Evolutionary conservation across 92 coral and sea anemone species (phyloP).

Genomic region (Parazoanthus swiftii): DNA sequence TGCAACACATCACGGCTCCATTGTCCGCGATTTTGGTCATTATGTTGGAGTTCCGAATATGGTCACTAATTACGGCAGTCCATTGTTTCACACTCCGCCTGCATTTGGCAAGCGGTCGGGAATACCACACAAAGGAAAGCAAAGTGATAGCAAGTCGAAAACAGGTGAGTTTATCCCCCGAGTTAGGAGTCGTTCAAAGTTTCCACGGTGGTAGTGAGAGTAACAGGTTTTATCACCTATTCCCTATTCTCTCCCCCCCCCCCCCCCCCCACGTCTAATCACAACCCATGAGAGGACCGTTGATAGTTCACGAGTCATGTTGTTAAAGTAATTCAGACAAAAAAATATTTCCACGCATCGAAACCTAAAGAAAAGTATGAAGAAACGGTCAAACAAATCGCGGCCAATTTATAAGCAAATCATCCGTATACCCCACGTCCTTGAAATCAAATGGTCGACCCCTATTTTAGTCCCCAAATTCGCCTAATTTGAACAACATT

Average conservation of each 20-base stretch:
- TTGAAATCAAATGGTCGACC: not conserved
- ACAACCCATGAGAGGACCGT: too few species aligned
- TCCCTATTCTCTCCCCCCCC: too few species aligned
- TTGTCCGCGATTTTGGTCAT: slow-evolving; percentile 96
- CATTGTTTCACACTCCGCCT: slow-evolving; percentile 68
- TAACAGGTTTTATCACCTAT: too few species aligned
- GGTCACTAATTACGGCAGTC: slow-evolving; percentile 85
- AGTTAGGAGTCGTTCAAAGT: not conserved
- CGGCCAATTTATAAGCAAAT: not conserved
- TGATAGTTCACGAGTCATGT: too few species aligned
- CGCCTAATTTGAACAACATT: too few species aligned
- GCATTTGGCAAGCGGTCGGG: slow-evolving; percentile 72
- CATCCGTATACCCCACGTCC: not conserved
- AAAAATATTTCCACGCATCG: too few species aligned
- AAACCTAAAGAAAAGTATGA: too few species aligned
- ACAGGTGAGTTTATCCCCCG: not conserved
- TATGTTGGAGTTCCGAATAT: slow-evolving; percentile 94
- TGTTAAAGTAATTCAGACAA: too few species aligned
- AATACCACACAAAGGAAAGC: slow-evolving; percentile 41
- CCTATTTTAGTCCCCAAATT: not conserved
- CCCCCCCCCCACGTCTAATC: too few species aligned
- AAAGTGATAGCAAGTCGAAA: slow-evolving; percentile 16
- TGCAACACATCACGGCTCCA: slow-evolving; percentile 96
- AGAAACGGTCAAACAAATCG: too few species aligned
- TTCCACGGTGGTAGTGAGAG: too few species aligned